Conservation (phyloP, 1,140 invertebrate genomes). For the Drosophila repletoides region DNA sequence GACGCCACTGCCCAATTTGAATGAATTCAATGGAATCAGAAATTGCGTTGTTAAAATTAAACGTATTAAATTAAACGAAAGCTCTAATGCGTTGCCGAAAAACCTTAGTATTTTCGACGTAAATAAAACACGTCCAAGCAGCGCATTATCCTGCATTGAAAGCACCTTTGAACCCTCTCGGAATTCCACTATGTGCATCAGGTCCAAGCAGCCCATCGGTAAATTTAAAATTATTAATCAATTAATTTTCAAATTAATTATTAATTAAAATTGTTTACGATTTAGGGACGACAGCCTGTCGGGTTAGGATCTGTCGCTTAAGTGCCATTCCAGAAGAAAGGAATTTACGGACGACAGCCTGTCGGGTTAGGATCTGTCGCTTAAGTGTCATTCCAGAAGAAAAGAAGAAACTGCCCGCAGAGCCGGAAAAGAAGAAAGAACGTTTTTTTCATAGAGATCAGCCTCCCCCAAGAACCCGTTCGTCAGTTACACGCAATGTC, state of each 20-base stretch:
- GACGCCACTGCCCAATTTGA: not conserved
- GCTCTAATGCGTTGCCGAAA: not conserved
- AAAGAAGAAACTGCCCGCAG: not conserved
- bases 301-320: no score
- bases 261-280: no score
- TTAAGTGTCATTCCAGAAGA: no score
- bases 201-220: not conserved
- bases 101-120: not conserved
- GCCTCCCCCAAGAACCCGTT: constrained; percentile 21
- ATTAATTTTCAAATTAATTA: no score
- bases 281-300: no score
- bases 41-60: constrained; percentile 48
- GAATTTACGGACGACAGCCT: no score
- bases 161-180: constrained; percentile 38
- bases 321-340: no score
- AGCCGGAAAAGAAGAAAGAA: not conserved
- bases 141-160: not conserved
- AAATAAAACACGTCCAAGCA: not conserved
- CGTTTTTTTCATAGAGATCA: constrained; percentile 59
- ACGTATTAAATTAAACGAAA: constrained; percentile 11
- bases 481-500: constrained; percentile 50
- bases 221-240: no score
- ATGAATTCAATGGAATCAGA: not conserved
- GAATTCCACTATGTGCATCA: constrained; percentile 44
- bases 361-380: no score